These are phyloP conservation scores for Schizaphis graminum DNA, from an alignment of 2,888 invertebrate genomes.

Conservation along the genomic window DNA sequence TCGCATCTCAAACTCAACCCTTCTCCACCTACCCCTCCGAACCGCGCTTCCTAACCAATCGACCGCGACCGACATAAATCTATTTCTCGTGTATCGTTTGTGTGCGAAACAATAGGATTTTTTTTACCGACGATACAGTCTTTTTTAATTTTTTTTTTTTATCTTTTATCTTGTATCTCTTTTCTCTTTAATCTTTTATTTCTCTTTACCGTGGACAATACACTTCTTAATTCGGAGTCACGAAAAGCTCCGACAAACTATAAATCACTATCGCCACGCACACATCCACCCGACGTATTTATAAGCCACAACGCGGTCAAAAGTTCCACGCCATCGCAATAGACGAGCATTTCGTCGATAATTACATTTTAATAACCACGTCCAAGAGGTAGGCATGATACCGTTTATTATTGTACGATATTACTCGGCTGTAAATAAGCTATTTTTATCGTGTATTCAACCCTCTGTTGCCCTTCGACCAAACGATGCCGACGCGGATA, in stretches of 20 bases:
- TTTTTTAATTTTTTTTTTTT: background rate
- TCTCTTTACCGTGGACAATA: slow-evolving; percentile 18
- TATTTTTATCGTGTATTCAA: background rate
- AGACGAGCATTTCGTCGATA: background rate
- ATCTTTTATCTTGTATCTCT: background rate
- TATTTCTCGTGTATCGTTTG: slow-evolving; percentile 18
- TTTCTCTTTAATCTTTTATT: background rate
- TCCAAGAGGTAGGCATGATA: background rate
- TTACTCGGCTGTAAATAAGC: background rate
- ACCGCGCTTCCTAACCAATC: background rate
- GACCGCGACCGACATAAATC: background rate
- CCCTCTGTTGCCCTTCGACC: background rate
- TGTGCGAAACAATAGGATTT: slow-evolving; percentile 30
- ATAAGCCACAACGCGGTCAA: background rate
- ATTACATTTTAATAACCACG: background rate
- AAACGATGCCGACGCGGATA: background rate
- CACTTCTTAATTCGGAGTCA: slow-evolving; percentile 34
- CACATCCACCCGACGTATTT: background rate
- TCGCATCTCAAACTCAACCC: background rate
- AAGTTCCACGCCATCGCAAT: background rate
- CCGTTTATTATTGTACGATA: background rate
- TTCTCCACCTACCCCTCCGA: background rate
- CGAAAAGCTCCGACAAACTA: slow-evolving; percentile 2
- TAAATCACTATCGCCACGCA: slow-evolving; percentile 28
- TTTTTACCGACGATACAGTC: background rate